phyloP scores from a whole-genome alignment of 2,797 vertebrate genomes.

The Rachycentron canadum region DNA sequence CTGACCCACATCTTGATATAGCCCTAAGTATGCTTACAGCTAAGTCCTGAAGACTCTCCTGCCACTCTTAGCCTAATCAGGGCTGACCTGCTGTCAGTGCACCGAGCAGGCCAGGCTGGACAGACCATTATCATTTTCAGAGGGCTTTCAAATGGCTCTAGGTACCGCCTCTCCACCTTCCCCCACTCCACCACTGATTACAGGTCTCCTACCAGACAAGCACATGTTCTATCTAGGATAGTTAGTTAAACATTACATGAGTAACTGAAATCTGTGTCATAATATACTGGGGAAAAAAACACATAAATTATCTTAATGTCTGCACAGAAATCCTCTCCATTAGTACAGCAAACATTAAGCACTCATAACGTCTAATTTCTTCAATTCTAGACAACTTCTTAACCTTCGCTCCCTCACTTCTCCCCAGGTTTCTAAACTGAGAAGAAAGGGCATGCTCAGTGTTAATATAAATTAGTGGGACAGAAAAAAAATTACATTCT shows the following conservation, averaged over 20 bases:
- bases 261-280: slow-evolving; percentile 46
- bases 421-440: neutral
- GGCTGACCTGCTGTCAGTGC: slow-evolving; percentile 79
- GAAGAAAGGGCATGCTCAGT: neutral
- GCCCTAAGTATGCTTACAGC: slow-evolving; percentile 89
- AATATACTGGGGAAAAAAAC: slow-evolving; percentile 22
- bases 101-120: slow-evolving; percentile 63
- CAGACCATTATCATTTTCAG: slow-evolving; percentile 76
- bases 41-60: slow-evolving; percentile 87
- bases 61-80: slow-evolving; percentile 87
- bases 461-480: neutral
- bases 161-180: slow-evolving; percentile 56
- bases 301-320: slow-evolving; percentile 14
- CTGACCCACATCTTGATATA: slow-evolving; percentile 91
- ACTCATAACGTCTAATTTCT: neutral
- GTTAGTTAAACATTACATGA: slow-evolving; percentile 80
- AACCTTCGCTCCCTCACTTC: neutral
- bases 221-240: slow-evolving; percentile 62
- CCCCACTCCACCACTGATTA: slow-evolving; percentile 67
- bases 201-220: slow-evolving; percentile 66
- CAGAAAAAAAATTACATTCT: neutral
- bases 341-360: slow-evolving; percentile 1
- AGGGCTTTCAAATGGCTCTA: slow-evolving; percentile 59
- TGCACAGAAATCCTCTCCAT: slow-evolving; percentile 3
- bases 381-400: slow-evolving; percentile 7